phyloP scores from a whole-genome alignment of 1,140 invertebrate species.

The Zophobas morio region DNA sequence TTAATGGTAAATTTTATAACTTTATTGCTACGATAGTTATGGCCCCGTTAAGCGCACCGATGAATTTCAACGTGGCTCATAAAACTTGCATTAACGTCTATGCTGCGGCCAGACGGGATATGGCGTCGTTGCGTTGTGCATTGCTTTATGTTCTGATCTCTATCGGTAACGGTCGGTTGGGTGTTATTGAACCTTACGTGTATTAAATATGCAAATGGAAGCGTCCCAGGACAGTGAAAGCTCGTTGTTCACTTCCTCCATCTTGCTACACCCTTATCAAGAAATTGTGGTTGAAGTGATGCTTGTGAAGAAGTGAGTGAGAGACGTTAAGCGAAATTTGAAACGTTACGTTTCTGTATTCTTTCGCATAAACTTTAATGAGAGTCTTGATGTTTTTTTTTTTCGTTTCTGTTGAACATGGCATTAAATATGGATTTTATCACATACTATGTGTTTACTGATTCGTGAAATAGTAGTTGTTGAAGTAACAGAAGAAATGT shows the following conservation, averaged over 20 bases:
- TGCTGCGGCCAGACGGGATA: constrained; percentile 14
- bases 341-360: too few relatives aligned
- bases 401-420: too few relatives aligned
- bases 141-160: constrained; percentile 33
- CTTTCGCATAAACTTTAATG: too few relatives aligned
- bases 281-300: too few relatives aligned
- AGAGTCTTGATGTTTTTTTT: too few relatives aligned
- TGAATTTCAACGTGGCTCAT: constrained; percentile 43
- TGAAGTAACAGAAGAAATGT: too few relatives aligned
- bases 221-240: not conserved
- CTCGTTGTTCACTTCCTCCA: not conserved
- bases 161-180: constrained; percentile 23
- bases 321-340: too few relatives aligned
- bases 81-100: constrained; percentile 42
- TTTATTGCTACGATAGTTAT: constrained; percentile 40
- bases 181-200: not conserved
- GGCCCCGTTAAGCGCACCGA: constrained; percentile 40
- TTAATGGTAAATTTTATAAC: constrained; percentile 42
- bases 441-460: too few relatives aligned
- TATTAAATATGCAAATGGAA: not conserved
- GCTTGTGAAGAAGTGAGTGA: too few relatives aligned
- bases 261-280: not conserved
- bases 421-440: too few relatives aligned
- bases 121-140: constrained; percentile 32
- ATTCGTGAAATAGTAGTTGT: too few relatives aligned